phyloP scores from a whole-genome alignment of 2,113 vertebrate species.

The Glaucomys volans region DNA sequence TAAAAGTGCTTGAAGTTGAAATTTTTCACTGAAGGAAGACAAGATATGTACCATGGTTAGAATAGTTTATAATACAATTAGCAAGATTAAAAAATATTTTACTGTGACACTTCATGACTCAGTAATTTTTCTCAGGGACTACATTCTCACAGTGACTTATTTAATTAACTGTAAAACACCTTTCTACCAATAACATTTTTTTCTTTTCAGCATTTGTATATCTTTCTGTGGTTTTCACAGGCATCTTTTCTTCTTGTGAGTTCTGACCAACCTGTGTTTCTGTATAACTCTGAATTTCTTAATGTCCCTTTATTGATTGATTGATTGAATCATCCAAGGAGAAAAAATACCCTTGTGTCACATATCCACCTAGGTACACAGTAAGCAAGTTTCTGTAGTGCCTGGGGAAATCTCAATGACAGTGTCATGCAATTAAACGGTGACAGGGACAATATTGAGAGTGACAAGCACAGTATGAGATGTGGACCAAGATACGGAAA shows the following conservation, averaged over 20 bases:
- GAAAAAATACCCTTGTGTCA: background rate
- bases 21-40: background rate
- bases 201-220: background rate
- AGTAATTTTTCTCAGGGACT: background rate
- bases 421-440: slow-evolving; percentile 17
- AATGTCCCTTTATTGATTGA: background rate
- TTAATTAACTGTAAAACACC: background rate
- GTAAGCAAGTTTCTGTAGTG: background rate
- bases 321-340: background rate
- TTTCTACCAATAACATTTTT: background rate
- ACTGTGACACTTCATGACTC: background rate
- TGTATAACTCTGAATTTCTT: background rate
- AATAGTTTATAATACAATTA: background rate
- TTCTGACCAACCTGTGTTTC: background rate
- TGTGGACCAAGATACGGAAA: background rate
- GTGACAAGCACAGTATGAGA: background rate
- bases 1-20: background rate
- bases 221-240: background rate
- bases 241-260: background rate
- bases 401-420: background rate
- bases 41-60: background rate
- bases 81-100: background rate
- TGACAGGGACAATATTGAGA: background rate
- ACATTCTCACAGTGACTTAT: background rate
- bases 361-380: background rate